Percentiles rank a stretch among this genome's conserved stretches.
These are phyloP conservation scores for Cryptomyrus ogoouensis DNA, from an alignment of 2,113 vertebrate genomes.

Conservation along the genomic window DNA sequence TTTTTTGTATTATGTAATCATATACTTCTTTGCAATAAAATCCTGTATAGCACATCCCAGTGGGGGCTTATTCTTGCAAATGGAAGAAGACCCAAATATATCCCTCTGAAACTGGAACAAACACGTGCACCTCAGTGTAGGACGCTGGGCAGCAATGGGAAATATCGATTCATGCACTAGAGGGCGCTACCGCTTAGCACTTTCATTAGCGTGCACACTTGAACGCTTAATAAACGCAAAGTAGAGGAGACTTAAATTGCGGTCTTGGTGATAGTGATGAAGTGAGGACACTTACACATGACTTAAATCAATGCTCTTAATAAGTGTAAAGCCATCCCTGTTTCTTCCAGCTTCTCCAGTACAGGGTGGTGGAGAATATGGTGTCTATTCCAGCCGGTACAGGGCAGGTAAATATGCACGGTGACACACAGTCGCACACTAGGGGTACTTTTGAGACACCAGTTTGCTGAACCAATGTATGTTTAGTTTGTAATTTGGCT, in stretches of 20 bases:
- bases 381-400: background rate
- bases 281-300: background rate
- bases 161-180: background rate
- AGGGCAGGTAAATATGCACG: background rate
- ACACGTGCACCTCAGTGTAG: background rate
- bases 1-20: background rate
- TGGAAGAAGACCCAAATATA: background rate
- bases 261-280: background rate
- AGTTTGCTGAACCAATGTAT: background rate
- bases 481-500: background rate
- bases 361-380: background rate
- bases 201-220: background rate
- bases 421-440: background rate
- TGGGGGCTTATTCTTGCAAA: background rate
- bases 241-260: background rate
- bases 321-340: background rate
- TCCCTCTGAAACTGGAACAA: background rate
- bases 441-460: background rate
- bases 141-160: background rate
- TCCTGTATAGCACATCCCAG: background rate
- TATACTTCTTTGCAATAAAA: background rate
- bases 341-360: background rate
- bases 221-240: background rate
- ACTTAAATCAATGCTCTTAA: background rate
- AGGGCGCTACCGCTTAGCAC: conserved; percentile 6